Conservation (phyloP, 2,888 invertebrate species). For the Pristionchus maxplancki region DNA sequence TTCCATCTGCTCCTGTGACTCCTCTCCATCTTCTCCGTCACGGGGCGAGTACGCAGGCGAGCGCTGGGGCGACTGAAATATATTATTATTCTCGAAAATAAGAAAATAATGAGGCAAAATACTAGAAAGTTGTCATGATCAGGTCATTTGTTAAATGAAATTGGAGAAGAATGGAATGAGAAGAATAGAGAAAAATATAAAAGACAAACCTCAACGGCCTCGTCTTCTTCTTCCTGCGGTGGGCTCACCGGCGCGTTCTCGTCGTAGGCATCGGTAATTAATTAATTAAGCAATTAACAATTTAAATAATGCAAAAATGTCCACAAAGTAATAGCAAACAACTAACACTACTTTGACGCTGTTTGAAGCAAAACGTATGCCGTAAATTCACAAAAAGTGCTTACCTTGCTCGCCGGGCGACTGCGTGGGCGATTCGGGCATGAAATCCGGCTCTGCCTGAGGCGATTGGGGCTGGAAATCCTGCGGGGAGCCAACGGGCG, state of each 20-base stretch:
- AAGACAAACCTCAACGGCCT: background rate
- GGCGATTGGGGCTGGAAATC: constrained; percentile 19
- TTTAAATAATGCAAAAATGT: background rate
- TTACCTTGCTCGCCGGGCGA: constrained; percentile 1
- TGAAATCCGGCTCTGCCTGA: background rate
- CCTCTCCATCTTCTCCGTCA: background rate
- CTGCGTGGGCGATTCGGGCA: constrained; percentile 24
- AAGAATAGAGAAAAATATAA: background rate
- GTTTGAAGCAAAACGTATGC: background rate
- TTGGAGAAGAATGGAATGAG: background rate
- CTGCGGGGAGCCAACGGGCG: constrained; percentile 5
- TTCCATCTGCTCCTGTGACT: constrained; percentile 4
- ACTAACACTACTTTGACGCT: background rate
- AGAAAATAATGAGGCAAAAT: no score
- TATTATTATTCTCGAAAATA: background rate
- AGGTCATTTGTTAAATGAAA: background rate
- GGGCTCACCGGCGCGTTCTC: background rate
- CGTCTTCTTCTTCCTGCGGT: background rate
- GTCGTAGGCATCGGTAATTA: background rate
- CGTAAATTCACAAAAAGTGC: background rate
- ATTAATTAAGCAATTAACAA: background rate
- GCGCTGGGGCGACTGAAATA: background rate
- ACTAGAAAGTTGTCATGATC: no score
- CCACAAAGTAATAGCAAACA: background rate
- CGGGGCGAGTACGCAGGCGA: no score